These are phyloP conservation scores for Thomomys bottae DNA, from an alignment of 2,113 vertebrate species.

Conservation along the genomic window DNA sequence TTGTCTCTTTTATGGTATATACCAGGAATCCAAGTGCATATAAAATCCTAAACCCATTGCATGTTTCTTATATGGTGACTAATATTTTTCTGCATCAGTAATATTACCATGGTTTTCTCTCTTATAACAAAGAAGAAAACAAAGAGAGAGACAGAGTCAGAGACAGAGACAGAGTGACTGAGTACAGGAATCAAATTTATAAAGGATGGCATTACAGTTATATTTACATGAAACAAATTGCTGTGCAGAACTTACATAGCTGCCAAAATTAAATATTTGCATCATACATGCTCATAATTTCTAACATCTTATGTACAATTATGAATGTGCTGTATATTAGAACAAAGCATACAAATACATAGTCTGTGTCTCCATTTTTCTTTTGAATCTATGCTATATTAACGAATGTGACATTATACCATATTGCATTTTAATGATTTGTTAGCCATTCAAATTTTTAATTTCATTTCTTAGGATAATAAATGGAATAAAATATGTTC, in stretches of 20 bases:
- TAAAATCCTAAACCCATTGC: neutral
- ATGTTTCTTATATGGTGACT: neutral
- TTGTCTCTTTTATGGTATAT: neutral
- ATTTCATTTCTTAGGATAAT: neutral
- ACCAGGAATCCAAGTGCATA: neutral
- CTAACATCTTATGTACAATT: neutral
- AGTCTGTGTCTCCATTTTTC: neutral
- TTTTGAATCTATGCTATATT: neutral
- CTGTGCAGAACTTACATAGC: neutral
- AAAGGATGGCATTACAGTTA: neutral
- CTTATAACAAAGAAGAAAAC: too few species aligned
- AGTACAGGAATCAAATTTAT: neutral
- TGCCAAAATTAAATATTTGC: neutral
- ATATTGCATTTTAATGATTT: slow-evolving; percentile 22
- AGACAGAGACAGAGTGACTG: neutral
- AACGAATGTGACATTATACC: neutral
- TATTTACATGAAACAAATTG: neutral
- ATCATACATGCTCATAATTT: neutral
- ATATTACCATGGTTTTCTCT: too few species aligned
- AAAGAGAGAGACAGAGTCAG: too few species aligned
- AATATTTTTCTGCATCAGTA: slow-evolving; percentile 6
- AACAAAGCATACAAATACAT: neutral
- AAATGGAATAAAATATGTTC: slow-evolving; percentile 5
- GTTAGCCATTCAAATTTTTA: neutral
- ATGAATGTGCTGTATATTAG: too few species aligned